A percentile compares a stretch with the other conserved stretches of the same genome.
Conservation (phyloP, 2,113 vertebrate species). For the Brachirus orientalis region DNA sequence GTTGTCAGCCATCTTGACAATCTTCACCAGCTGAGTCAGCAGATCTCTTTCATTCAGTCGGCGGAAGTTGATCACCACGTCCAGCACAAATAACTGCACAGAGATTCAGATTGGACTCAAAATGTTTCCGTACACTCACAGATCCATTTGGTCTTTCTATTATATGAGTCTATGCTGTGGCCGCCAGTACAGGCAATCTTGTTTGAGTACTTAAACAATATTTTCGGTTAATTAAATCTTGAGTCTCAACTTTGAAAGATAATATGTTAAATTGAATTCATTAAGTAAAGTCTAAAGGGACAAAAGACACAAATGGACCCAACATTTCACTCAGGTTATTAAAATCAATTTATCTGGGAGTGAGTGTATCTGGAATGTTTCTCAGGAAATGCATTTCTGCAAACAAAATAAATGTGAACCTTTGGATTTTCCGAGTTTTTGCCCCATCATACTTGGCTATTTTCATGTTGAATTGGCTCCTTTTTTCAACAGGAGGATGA, state of each 20-base stretch:
- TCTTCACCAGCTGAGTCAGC: slow-evolving; percentile 93
- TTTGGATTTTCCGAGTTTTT: too few relatives aligned
- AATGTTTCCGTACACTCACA: background rate
- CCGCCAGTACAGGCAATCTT: background rate
- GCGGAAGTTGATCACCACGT: slow-evolving; percentile 97
- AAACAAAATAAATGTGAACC: too few relatives aligned
- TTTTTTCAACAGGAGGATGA: too few relatives aligned
- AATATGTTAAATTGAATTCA: too few relatives aligned
- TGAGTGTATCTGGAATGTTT: background rate
- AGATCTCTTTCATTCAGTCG: slow-evolving; percentile 94
- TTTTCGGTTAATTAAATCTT: background rate
- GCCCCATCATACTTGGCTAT: background rate
- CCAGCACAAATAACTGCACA: slow-evolving; percentile 94
- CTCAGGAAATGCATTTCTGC: too few relatives aligned
- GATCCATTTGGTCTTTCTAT: too few relatives aligned
- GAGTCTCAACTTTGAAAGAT: background rate
- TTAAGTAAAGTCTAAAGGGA: background rate
- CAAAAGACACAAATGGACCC: background rate
- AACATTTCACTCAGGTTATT: background rate
- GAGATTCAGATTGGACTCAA: slow-evolving; percentile 23
- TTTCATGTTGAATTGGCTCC: background rate
- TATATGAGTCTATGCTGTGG: background rate
- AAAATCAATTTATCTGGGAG: background rate
- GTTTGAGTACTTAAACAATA: background rate
- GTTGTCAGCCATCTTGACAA: slow-evolving; percentile 90